Evolutionary conservation across 2,113 vertebrate genomes (phyloP), one percentile per base, ranked within the genome.

Genomic region (Corythaixoides concolor): DNA sequence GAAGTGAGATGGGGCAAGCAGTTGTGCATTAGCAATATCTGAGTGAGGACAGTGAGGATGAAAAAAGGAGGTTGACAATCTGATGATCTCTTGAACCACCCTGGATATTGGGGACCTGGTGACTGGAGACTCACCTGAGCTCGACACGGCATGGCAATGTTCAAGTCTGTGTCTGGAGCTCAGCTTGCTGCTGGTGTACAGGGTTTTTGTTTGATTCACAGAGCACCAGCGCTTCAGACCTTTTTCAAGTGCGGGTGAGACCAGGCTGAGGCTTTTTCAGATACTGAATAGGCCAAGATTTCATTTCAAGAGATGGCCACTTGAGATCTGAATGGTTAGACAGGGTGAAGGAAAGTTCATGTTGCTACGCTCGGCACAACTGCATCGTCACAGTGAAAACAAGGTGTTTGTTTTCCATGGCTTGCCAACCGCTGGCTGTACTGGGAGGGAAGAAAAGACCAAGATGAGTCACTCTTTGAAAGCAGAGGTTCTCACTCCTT

Each of bases 381-480:
- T 87, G 28, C 45, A 50, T 37, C 6, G 2, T 87, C 89, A 85
- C 62, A 32, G 86, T 47, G 80, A 95, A 88, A 89, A 82, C 80
- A 95, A 95, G 69, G 89, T 85, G 77, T 94, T 93, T 86, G 45
- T 90, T 92, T 93, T 82, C 69, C 55, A 7, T 45, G 58, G 19
- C 39, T 94, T 85, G 92, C 92, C 90, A 92, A 16, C n/a, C 64
- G 26, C 58, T 92, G 43, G 32, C 77, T 85, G 43, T 87, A 66
- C 53, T 43, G 70, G 45, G 80, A 89, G 47, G 53, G 41, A 69
- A 33, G 66, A 76, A 89, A 90, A 89, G 58, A 82, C 66, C 47
- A 53, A 35, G 62, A 87, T 67, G 47, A 86, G 37, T 89, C 66
- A 85, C 32, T 81, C 41, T 72, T 72, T 72, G 55, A 93, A 90